Evolutionary conservation across 2,797 vertebrate genomes (phyloP).

Genomic region (Mionectes olivaceus): DNA sequence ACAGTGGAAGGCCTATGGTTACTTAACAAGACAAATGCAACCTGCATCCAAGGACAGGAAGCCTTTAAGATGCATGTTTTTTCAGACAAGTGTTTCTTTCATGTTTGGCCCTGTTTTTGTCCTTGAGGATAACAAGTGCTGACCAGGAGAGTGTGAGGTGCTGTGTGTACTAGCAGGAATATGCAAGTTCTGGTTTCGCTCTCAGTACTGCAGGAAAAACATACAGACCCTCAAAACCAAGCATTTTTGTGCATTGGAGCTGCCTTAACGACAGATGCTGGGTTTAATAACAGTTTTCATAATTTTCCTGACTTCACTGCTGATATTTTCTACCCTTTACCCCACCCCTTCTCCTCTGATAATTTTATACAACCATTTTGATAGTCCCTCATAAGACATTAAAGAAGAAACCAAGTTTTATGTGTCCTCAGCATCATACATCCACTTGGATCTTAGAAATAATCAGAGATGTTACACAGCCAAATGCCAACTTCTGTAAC

Average conservation of each 20-base stretch:
- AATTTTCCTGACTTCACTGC: background rate
- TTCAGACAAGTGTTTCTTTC: background rate
- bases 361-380: background rate
- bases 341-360: background rate
- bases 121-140: background rate
- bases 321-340: background rate
- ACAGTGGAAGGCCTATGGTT: background rate
- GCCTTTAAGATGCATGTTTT: background rate
- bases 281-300: background rate
- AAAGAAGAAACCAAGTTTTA: background rate
- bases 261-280: background rate
- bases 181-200: background rate
- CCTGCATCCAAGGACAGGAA: background rate
- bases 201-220: background rate
- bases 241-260: background rate
- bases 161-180: background rate
- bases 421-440: background rate
- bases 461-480: background rate
- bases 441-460: accelerated
- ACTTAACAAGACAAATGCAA: background rate
- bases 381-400: background rate
- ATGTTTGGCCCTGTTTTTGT: background rate
- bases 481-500: background rate
- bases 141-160: background rate
- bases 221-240: background rate